Conservation (phyloP, 2,113 vertebrate species). For the Ictidomys tridecemlineatus region DNA sequence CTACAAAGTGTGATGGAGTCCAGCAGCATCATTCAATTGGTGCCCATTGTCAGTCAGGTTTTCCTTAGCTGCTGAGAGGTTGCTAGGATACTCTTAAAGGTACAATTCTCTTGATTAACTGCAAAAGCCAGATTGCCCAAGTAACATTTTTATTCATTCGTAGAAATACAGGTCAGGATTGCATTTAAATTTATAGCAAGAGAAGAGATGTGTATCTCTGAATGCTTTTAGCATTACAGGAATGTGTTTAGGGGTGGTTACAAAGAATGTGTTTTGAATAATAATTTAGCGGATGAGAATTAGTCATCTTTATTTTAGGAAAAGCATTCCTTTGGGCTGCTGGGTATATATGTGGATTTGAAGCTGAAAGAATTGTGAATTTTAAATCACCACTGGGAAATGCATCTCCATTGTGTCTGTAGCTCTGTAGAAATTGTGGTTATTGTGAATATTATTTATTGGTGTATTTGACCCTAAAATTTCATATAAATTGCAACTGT, state of each 20-base stretch:
- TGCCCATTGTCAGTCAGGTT: slow-evolving; percentile 78
- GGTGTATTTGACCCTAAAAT: slow-evolving; percentile 38
- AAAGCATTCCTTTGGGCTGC: slow-evolving; percentile 60
- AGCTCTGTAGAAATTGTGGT: slow-evolving; percentile 13
- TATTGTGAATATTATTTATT: slow-evolving; percentile 59
- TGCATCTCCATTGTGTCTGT: neutral
- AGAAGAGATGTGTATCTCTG: slow-evolving; percentile 43
- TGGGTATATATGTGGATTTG: slow-evolving; percentile 28
- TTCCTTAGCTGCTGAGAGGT: slow-evolving; percentile 82
- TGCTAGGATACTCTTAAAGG: slow-evolving; percentile 88
- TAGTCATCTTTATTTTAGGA: slow-evolving; percentile 61
- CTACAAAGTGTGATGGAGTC: slow-evolving; percentile 85
- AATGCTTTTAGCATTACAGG: slow-evolving; percentile 63
- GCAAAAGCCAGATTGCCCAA: slow-evolving; percentile 81
- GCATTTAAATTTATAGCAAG: slow-evolving; percentile 77
- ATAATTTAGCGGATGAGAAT: slow-evolving; percentile 54
- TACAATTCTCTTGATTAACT: slow-evolving; percentile 86
- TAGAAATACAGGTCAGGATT: slow-evolving; percentile 67
- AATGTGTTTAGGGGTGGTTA: slow-evolving; percentile 58
- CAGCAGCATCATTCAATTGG: slow-evolving; percentile 83
- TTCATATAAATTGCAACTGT: neutral
- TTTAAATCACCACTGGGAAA: slow-evolving; percentile 50
- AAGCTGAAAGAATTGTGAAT: slow-evolving; percentile 62
- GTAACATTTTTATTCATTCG: slow-evolving; percentile 82
- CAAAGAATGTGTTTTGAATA: slow-evolving; percentile 71